phyloP scores from a whole-genome alignment of 2,888 invertebrate genomes.

The Pteria penguin region DNA sequence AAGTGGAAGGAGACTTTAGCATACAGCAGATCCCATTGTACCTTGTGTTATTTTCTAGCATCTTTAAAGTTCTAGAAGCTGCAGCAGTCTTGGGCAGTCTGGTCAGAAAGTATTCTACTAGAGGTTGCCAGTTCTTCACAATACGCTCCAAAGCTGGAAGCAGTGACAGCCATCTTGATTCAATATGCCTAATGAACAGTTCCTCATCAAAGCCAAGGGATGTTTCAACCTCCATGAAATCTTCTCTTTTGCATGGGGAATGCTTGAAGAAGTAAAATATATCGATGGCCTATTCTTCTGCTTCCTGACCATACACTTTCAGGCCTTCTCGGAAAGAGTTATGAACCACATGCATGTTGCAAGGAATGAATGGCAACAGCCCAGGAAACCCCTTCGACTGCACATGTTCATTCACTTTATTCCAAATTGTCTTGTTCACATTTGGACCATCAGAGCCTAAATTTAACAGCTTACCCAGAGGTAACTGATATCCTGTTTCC shows the following conservation, averaged over 20 bases:
- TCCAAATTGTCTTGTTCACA: conserved; percentile 55
- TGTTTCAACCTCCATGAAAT: conserved; percentile 34
- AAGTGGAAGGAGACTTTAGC: conserved; percentile 32
- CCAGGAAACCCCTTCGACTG: conserved; percentile 32
- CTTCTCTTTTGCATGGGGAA: conserved; percentile 48
- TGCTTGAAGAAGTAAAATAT: conserved; percentile 49
- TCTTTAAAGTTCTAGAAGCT: conserved; percentile 31
- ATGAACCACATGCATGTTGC: conserved; percentile 49
- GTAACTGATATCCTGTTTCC: conserved; percentile 33
- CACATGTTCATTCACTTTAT: conserved; percentile 35
- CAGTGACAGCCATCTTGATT: conserved; percentile 49
- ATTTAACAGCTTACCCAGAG: conserved; percentile 24
- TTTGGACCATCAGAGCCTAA: conserved; percentile 54
- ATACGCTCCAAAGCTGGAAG: conserved; percentile 42
- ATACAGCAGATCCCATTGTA: conserved; percentile 43
- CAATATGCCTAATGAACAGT: conserved; percentile 47
- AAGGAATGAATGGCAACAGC: conserved; percentile 42
- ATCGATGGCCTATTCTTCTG: conserved; percentile 47
- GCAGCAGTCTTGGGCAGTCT: conserved; percentile 26
- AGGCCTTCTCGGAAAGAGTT: conserved; percentile 47
- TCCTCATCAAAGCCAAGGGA: conserved; percentile 45
- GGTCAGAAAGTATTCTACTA: conserved; percentile 35
- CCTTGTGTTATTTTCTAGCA: conserved; percentile 31
- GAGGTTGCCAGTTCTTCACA: conserved; percentile 43
- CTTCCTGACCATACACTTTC: conserved; percentile 38